phyloP scores from a whole-genome alignment of 53 echinoderm and acorn worm genomes.

The Patiria pectinifera region DNA sequence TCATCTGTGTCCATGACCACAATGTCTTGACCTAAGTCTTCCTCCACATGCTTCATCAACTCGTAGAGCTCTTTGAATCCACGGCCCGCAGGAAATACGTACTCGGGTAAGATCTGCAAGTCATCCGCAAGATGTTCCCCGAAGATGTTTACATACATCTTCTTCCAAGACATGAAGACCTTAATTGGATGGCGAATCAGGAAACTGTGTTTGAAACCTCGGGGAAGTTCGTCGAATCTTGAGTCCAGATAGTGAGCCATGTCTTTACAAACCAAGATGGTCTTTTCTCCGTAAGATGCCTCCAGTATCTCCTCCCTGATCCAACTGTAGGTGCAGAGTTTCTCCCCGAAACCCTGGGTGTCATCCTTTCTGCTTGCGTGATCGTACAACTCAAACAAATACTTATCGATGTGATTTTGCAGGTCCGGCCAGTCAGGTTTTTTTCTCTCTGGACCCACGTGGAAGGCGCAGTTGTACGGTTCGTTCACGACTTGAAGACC shows the following conservation, averaged over 20 bases:
- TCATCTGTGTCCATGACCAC: constrained; percentile 54
- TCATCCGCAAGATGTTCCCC: background rate
- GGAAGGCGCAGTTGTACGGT: constrained; percentile 2
- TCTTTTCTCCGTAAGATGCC: constrained; percentile 32
- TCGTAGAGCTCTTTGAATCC: constrained; percentile 61
- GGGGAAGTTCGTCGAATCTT: constrained; percentile 41
- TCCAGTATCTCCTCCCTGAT: constrained; percentile 32
- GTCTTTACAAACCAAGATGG: constrained; percentile 39
- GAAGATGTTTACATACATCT: background rate
- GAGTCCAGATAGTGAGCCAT: background rate
- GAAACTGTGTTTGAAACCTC: constrained; percentile 52
- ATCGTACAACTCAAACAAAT: background rate
- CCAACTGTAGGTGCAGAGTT: constrained; percentile 39
- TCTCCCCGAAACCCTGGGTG: constrained; percentile 12
- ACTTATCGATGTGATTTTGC: constrained; percentile 14
- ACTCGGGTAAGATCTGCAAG: background rate
- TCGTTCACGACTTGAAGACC: constrained; percentile 16
- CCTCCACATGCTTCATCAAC: constrained; percentile 40
- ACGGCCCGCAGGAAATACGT: constrained; percentile 22
- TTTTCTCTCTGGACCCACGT: constrained; percentile 22
- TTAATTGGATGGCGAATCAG: too few relatives aligned
- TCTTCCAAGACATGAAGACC: constrained; percentile 43
- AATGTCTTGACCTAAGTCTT: constrained; percentile 3
- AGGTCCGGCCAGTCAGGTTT: background rate
- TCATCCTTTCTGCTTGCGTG: background rate